Conservation (phyloP, 2,888 invertebrate species). For the Caenorhabditis auriculariae region DNA sequence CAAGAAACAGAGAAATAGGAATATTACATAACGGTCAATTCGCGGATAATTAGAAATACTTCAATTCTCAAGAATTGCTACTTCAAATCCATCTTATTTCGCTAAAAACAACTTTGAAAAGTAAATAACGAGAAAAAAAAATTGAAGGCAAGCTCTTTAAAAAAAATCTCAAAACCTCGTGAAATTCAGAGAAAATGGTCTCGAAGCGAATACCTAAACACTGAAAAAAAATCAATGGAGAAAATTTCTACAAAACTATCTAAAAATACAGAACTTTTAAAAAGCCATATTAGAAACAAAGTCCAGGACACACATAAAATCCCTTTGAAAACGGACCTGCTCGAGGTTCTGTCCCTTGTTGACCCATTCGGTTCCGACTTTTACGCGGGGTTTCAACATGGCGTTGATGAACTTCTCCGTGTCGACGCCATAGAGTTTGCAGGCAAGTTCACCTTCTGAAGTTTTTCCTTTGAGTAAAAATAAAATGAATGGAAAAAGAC, state of each 20-base stretch:
- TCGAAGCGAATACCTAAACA: neutral
- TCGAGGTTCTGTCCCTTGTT: conserved; percentile 68
- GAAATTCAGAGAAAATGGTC: no score
- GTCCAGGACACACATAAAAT: no score
- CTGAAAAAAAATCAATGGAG: neutral
- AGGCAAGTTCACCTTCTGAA: conserved; percentile 58
- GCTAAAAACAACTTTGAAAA: no score
- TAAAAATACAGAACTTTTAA: neutral
- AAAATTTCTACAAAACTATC: neutral
- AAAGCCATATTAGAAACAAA: neutral
- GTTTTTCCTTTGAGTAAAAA: neutral
- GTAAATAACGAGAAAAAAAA: no score
- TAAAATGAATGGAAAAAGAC: conserved; percentile 69
- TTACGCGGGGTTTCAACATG: conserved; percentile 68
- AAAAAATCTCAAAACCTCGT: no score
- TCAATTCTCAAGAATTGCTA: no score
- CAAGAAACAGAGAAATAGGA: no score
- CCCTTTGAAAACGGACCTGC: conserved; percentile 66
- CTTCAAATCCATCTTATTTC: no score
- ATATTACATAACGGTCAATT: no score
- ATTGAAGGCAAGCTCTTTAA: no score
- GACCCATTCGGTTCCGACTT: conserved; percentile 67
- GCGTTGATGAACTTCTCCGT: conserved; percentile 62
- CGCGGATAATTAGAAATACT: no score
- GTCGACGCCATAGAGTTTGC: conserved; percentile 57